Evolutionary conservation across 64 coral and sea anemone genomes (phyloP), one percentile per base, ranked within the genome.

Genomic region (Hydrozoanthus tunicans): DNA sequence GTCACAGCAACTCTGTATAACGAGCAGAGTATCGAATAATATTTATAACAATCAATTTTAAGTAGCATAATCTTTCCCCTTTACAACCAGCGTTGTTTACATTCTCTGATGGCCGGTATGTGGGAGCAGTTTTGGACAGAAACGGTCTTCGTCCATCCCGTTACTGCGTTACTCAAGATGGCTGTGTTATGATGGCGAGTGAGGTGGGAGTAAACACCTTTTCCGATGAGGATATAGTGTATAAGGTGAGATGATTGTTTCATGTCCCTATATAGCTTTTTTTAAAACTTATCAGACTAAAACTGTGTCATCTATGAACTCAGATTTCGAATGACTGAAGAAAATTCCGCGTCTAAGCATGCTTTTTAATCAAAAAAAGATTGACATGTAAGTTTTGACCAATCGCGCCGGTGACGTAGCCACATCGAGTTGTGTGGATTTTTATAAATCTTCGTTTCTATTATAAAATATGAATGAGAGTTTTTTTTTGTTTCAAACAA

Each of bases 71-170:
- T 75, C 13, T 56, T 58, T 15, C 43, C 53, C 53, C n/a, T 7
- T 56, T 91, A 7, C 69, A 4, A 9, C 15, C 65, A 98, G 96
- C 96, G 43, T 82, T 94, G 77, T 98, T 98, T 89, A 98, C 96
- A 24, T 98, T 98, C 91, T 93, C 96, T 85, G 96, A 98, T 65
- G 96, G 96, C 26, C 93, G 93, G 8, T 98, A 98, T 77, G 94
- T 98, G 74, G 96, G 96, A 51, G 96, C 96, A 8, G 88, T 95
- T 79, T 63, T 98, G 14, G 96, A 98, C 81, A 92, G 96, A 53
- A 98, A 98, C 75, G 96, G 96, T 10, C 89, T 98, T 15, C 93
- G 96, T 4, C 96, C 96, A 15, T 98, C 96, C 27, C 73, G 96
- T 12, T 98, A 95, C 67, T 98, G 91, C 26, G 79, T 98, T 17